Base-by-base conservation (phyloP, 1,140 invertebrate species). In the Fopius arisanus region DNA sequence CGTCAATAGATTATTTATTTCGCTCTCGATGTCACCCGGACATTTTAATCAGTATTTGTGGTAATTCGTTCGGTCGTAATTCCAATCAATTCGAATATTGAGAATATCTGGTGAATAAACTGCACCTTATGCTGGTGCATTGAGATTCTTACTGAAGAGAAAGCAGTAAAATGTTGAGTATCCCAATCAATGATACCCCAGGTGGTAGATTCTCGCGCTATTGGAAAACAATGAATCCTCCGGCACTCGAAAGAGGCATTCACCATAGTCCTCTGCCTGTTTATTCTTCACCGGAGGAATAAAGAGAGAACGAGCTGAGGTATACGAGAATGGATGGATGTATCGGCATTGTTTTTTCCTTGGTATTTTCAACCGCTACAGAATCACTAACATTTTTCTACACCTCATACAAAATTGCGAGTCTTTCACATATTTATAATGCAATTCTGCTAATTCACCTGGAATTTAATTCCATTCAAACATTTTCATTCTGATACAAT, bases 161-260 rank as follows among this genome's bases (percentile, higher is more conserved):
- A 26, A 19, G 2, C 19, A 26, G 23, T n/a, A 67, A 43, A 40
- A 40, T 67, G 76, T 66, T 77, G 74, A 70, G 77, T 73, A 67
- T 67, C 63, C 43, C 70, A 63, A 77, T 80, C 77, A 73, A 76
- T 77, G 74, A 78, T 69, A 73, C 67, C 75, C 78, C 67, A 77
- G 78, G 70, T 80, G 79, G 74, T 72, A 43, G 63, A 73, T 78
- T 77, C 65, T 69, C 67, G 41, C 72, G 21, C 40, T 79, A 81
- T 81, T 71, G 80, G 78, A 82, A 81, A 81, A 81, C 80, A 80
- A 82, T 82, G 78, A 80, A 81, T 79, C 73, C 33, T 75, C 59
- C 59, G 16, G 28, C 28, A 43, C 67, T 28, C 14, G 16, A 26
- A 41, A 72, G 63, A 71, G 31, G 28, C 16, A 67, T 21, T 26